phyloP scores from a whole-genome alignment of 2,797 vertebrate genomes.

The Hydrophis major region DNA sequence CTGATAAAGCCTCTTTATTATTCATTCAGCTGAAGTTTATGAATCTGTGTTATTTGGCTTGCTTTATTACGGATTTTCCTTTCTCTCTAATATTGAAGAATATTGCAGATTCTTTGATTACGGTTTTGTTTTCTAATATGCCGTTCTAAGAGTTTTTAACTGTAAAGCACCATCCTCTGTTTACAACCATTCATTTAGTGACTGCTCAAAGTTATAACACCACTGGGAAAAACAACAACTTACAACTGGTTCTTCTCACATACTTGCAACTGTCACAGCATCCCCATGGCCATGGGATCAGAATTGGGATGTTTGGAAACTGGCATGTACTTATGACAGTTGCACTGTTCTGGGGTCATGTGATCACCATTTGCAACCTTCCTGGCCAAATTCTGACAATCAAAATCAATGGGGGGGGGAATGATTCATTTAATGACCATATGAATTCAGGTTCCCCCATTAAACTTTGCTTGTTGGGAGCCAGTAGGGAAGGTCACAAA shows the following conservation, averaged over 20 bases:
- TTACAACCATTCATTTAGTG: neutral
- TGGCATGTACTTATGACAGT: neutral
- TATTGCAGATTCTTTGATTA: neutral
- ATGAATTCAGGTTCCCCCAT: neutral
- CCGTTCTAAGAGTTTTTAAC: neutral
- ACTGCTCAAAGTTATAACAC: neutral
- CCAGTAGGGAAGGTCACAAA: too few species aligned
- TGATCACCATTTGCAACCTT: neutral
- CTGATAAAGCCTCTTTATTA: neutral
- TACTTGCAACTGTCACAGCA: neutral
- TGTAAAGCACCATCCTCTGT: neutral
- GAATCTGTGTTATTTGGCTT: neutral
- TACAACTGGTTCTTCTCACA: neutral
- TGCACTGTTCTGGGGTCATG: neutral
- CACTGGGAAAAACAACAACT: neutral
- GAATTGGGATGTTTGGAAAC: neutral
- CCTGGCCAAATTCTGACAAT: neutral
- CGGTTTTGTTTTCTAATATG: neutral
- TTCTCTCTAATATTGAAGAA: neutral
- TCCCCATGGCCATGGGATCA: neutral
- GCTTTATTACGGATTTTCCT: neutral
- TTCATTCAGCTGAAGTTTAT: neutral
- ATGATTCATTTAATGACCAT: neutral
- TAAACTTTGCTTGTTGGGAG: neutral
- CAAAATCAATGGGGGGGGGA: neutral